Conservation (phyloP, 1,140 invertebrate genomes). For the Scaptomyza pallida region DNA sequence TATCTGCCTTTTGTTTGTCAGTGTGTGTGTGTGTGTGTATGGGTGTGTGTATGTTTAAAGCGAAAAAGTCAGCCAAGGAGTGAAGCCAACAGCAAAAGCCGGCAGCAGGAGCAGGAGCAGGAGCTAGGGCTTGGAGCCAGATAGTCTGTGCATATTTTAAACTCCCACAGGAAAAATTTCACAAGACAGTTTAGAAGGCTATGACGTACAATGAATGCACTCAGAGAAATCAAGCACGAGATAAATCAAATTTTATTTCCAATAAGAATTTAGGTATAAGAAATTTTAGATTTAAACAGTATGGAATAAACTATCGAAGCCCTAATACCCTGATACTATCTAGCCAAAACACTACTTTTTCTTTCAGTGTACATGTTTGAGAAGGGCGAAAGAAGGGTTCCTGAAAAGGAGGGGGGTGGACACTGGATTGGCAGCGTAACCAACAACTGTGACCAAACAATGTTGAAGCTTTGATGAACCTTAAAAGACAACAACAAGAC, state of each 20-base stretch:
- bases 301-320: too few species aligned
- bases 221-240: background rate
- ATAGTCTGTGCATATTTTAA: constrained; percentile 77
- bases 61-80: constrained; percentile 64
- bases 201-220: background rate
- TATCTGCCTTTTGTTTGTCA: background rate
- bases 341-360: background rate
- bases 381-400: background rate
- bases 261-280: too few species aligned
- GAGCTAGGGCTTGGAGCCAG: constrained; percentile 37
- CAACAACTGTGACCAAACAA: constrained; percentile 81
- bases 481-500: constrained; percentile 67
- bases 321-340: too few species aligned
- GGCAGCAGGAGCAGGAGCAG: too few species aligned
- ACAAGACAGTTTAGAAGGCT: constrained; percentile 73
- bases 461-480: constrained; percentile 82
- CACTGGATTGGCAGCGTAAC: constrained; percentile 49
- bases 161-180: constrained; percentile 81
- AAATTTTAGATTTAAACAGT: too few species aligned
- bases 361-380: constrained; percentile 12
- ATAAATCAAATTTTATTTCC: background rate
- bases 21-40: background rate
- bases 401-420: background rate
- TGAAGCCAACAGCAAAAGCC: background rate
- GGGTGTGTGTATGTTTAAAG: constrained; percentile 25